Evolutionary conservation across 2,113 vertebrate species (phyloP), one percentile per base, ranked within the genome.

Genomic region (Macroglossus sobrinus): DNA sequence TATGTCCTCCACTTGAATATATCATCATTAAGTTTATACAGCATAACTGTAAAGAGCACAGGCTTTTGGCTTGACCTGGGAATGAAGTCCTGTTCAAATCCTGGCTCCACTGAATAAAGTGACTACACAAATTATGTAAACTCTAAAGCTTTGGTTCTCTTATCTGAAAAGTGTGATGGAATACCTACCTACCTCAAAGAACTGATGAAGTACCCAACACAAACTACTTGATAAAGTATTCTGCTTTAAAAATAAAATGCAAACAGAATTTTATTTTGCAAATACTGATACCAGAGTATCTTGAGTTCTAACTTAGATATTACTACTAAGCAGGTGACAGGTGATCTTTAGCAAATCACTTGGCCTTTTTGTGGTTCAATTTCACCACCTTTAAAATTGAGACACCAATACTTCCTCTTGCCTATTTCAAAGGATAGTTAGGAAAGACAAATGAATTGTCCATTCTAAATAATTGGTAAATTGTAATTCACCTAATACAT

Each of bases 331-430:
- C 47, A 81, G 26, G 12, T 74, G 57, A 90, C 40, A 76, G 61
- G 38, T 30, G 47, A 74, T 55, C 50, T 89, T 57, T 69, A 28
- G 59, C 53, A 89, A 97, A 88, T 38, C 59, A 84, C 10, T 91
- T 59, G 74, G 47, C 26, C 40, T 91, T 91, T 93, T 55, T 57
- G 22, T 91, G 40, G 50, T 53, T 94, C 63, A 95, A 84, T 57
- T 66, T 97, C 78, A 74, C 94, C 35, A 89, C 57, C 40, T 93
- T 89, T 87, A 90, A 91, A 87, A 90, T 8, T 33, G 12, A 68
- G 35, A 22, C 38, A 66, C 13, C 43, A 89, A n/a, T 55, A 80
- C 33, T 11, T 95, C 24, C 24, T 66, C 64, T 59, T n/a, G 30
- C 5, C 89, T 71, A 94, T 78, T 68, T 85, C 53, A 64, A 86